Base-by-base conservation (phyloP, 2,888 invertebrate genomes). In the Lasioglossum morio region DNA sequence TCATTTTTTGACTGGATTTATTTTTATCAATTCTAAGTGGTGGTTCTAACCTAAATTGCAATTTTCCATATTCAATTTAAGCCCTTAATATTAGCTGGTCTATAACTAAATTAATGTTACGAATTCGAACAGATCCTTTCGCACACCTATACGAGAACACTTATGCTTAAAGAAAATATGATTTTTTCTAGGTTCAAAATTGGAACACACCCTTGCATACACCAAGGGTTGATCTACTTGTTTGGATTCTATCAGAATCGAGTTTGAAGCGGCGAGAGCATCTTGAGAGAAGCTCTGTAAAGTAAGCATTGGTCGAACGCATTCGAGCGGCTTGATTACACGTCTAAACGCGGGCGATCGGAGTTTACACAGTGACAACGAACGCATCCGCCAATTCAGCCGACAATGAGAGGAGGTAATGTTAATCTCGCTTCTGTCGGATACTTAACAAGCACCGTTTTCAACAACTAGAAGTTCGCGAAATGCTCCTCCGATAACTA, bases 401-500 rank as follows among this genome's bases (percentile, higher is more conserved):
- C 43, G 79, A 77, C 81, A 85, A 82, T 79, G 81, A 77, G 66
- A 37, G 27, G 72, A 53, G 74, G 66, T 66, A 79, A 84, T 87
- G 82, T 88, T 87, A 88, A 87, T 88, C 82, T 60, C 63, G 19
- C 30, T 7, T 30, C 72, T 48, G 70, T 53, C 66, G 79, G 82
- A 83, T 82, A 83, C 66, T 85, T 83, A 88, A 89, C 81, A 85
- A 78, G 74, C 76, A 78, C 72, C 79, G 72, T 88, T 86, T 76
- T 86, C 81, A 75, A 74, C 80, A 74, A 78, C 75, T 74, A 73
- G 70, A 88, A 88, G 57, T 87, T 83, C 53, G 53, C 77, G 63
- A 70, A 79, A 27, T 40, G 37, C n/a, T 23, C n/a, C 16, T 1
- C 48, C 77, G 77, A 77, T 77, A 89, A 87, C 72, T 84, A 69